Base-by-base conservation (phyloP, 2,888 invertebrate species). In the Ichneumon xanthorius region DNA sequence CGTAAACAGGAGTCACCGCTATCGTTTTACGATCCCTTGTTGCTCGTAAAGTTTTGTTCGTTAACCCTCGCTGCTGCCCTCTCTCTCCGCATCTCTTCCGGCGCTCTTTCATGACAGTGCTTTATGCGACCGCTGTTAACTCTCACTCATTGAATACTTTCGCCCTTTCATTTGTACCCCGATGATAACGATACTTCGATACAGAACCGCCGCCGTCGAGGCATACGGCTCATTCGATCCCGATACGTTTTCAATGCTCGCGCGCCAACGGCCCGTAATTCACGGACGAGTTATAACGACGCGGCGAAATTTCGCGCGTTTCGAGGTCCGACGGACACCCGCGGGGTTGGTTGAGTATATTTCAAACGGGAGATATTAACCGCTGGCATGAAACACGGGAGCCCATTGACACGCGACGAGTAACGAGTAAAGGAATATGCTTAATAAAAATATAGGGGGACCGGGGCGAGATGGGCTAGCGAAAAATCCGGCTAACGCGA, bases 221-320 rank as follows among this genome's bases (percentile, higher is more conserved):
- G 71, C 53, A 71, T 75, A 53, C 53, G 72, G 50, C 63, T 72
- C 71, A 71, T 80, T 80, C 71, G 63, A 53, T 63, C 26, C 48
- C 63, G 22, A 80, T 80, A 37, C 37, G 48, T 40, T 40, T 70
- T 70, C 40, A 58, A 61, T 33, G 22, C 55, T 30, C 33, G 80
- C 40, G 67, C 50, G 37, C 67, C 82, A 82, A 65, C 82, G 77
- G 37, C 16, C 65, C 77, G 82, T 77, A 83, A 79, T 83, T 83
- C 83, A 83, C 79, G 79, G 75, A 22, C 68, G 83, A 75, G 75
- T 71, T 53, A 48, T 48, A 75, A 79, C 50, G 79, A 75, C 73
- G 82, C 72, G 45, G 58, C 71, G 71, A 70, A 45, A 79, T 26
- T 48, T 70, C 48, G 68, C 45, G 68, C 26, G 37, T 0, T 22